Evolutionary conservation across 1,140 invertebrate species (phyloP), one percentile per base, ranked within the genome.

Genomic region (Anastrepha ludens): DNA sequence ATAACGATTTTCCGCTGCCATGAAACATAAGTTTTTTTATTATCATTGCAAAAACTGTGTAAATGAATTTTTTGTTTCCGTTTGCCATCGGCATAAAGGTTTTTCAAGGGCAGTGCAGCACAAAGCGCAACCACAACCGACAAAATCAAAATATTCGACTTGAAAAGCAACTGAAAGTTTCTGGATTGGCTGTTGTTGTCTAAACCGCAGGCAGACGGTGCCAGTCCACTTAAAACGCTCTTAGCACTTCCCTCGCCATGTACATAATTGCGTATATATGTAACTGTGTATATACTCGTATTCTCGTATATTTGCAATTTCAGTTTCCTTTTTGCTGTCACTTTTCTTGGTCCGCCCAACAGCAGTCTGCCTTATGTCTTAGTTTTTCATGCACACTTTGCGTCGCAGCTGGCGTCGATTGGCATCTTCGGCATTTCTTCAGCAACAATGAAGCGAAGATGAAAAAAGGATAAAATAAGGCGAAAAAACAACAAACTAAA

Each of bases 341-440:
- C 13, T 55, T 81, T 81, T 81, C 47, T 7, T n/a, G 47, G n/a
- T 17, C 47, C 74, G 47, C 74, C 74, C 15, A 50, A 15, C 2
- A 17, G 47, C 1, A 17, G 47, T 81, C 47, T 47, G 44, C 41
- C 9, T 29, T 81, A 9, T 47, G 44, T 29, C 9, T 29, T 81
- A 9, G 47, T 58, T 81, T 81, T 81, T 55, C 50, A 81, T 50
- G 74, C 74, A 17, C 64, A 67, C 20, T 67, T 55, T 55, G 17
- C 7, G 47, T 29, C 47, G 2, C 50, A 81, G n/a, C 44, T 58
- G 50, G 50, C 47, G 44, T 3, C 44, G 74, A 58, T 81, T 81
- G 47, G 20, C 15, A 81, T 55, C 74, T 81, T 81, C 44, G 50
- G n/a, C 50, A 20, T 55, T 81, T 81, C 74, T 81, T 20, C 47